Evolutionary conservation across 1,140 invertebrate genomes (phyloP).

Genomic region (Paracyclopina nana): DNA sequence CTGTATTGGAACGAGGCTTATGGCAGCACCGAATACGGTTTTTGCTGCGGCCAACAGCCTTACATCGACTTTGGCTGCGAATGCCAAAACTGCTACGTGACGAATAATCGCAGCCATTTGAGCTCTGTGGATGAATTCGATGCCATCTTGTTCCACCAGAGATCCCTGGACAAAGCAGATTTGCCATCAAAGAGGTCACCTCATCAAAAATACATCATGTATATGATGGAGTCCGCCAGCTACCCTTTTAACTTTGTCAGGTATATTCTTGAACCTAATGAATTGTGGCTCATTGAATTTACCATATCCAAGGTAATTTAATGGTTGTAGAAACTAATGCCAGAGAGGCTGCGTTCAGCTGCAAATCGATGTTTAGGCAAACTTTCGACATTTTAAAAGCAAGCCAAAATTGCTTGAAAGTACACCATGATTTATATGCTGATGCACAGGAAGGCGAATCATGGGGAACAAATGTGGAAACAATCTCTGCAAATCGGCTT

Average conservation of each 20-base stretch:
- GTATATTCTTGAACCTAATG: too few relatives aligned
- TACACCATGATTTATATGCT: too few relatives aligned
- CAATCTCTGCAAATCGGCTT: too few relatives aligned
- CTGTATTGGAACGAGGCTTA: conserved; percentile 14
- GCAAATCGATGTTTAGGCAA: too few relatives aligned
- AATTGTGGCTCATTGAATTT: too few relatives aligned
- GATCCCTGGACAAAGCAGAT: conserved; percentile 4
- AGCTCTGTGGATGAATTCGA: background rate
- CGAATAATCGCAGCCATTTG: conserved; percentile 8
- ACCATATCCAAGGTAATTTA: background rate
- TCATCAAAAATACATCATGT: conserved; percentile 13
- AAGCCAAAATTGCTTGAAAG: too few relatives aligned
- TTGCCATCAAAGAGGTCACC: conserved; percentile 5
- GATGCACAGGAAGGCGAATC: too few relatives aligned
- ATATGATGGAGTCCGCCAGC: conserved; percentile 1
- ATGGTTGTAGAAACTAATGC: background rate
- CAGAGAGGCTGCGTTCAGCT: background rate
- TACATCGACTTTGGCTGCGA: background rate
- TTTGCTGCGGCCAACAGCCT: conserved; percentile 10
- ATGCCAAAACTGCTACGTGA: conserved; percentile 6
- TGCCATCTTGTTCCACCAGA: conserved; percentile 15
- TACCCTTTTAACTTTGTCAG: background rate
- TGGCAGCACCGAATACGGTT: conserved; percentile 12
- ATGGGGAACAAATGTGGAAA: too few relatives aligned
- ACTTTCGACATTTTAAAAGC: too few relatives aligned